These are phyloP conservation scores for Dicaeum eximium DNA, from an alignment of 2,113 vertebrate species.

Conservation along the genomic window DNA sequence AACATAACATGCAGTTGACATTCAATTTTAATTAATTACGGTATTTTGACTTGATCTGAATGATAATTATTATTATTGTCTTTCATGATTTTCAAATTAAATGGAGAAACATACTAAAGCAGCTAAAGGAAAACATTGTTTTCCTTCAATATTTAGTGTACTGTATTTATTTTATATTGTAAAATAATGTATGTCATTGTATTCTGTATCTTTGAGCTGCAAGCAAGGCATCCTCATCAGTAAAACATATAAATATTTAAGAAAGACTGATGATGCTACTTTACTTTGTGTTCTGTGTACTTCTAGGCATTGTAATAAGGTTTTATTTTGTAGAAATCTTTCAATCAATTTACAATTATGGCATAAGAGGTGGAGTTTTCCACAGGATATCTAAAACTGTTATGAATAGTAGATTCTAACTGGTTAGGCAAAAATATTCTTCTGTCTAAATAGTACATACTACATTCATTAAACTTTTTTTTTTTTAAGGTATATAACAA, in stretches of 20 bases:
- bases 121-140: background rate
- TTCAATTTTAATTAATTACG: background rate
- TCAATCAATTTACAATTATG: background rate
- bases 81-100: background rate
- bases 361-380: background rate
- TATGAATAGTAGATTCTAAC: background rate
- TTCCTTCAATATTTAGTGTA: background rate
- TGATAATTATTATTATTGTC: background rate
- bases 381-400: background rate
- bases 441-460: background rate
- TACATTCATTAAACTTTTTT: background rate
- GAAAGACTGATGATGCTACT: background rate
- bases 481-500: background rate
- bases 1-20: background rate
- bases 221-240: background rate
- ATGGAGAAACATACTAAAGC: background rate
- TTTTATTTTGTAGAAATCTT: background rate
- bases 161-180: too few relatives aligned
- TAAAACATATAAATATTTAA: background rate
- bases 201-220: background rate
- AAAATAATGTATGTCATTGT: background rate
- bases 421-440: background rate
- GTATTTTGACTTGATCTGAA: background rate
- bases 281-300: background rate
- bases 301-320: background rate